These are phyloP conservation scores for Stegastes partitus DNA, from an alignment of 2,113 vertebrate species.

Conservation along the genomic window DNA sequence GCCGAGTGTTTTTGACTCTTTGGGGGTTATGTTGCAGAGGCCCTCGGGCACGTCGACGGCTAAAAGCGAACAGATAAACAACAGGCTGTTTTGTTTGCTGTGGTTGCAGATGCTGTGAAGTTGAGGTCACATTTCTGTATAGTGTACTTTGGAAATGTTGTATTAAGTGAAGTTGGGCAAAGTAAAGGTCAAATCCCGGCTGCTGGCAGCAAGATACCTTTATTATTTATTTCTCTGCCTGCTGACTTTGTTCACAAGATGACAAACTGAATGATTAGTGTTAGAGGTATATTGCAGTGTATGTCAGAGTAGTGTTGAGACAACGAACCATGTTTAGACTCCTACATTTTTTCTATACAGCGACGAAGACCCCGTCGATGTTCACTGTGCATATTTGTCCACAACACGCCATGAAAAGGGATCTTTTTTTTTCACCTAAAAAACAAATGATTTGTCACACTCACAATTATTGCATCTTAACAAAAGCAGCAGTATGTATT, in stretches of 20 bases:
- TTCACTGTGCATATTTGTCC: background rate
- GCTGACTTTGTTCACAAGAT: background rate
- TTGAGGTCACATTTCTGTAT: conserved; percentile 48
- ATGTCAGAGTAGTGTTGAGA: too few species aligned
- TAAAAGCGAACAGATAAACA: conserved; percentile 60
- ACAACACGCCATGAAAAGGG: conserved; percentile 13
- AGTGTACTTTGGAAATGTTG: conserved; percentile 27
- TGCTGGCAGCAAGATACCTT: background rate
- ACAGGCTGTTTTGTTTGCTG: conserved; percentile 64
- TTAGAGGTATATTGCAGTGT: background rate
- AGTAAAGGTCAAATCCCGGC: conserved; percentile 20
- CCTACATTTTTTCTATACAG: background rate
- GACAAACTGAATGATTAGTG: background rate
- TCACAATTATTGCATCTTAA: conserved; percentile 3
- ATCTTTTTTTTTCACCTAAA: conserved; percentile 4
- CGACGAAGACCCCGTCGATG: background rate
- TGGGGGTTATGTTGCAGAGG: conserved; percentile 47
- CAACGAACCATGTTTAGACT: background rate
- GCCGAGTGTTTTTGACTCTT: conserved; percentile 30
- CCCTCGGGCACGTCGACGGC: conserved; percentile 46
- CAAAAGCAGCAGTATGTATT: conserved; percentile 49
- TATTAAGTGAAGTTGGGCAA: conserved; percentile 27
- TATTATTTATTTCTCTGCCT: background rate
- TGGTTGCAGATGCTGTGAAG: conserved; percentile 43
- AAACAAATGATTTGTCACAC: conserved; percentile 14